Evolutionary conservation across 2,797 vertebrate species (phyloP).

Genomic region (Darevskia nairensis): DNA sequence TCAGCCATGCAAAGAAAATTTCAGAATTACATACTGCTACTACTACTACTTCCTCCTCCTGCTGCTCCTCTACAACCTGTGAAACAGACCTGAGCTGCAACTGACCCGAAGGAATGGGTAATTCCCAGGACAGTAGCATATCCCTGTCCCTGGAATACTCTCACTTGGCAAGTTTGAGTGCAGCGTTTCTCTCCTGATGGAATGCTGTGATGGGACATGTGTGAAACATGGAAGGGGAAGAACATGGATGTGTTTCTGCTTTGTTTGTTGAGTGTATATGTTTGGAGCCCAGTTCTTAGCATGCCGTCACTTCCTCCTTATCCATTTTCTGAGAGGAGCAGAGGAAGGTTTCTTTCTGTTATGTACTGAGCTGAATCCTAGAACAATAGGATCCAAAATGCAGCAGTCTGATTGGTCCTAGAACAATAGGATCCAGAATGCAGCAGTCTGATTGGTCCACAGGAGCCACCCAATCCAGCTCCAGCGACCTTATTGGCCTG

Average conservation of each 20-base stretch:
- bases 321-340: background rate
- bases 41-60: background rate
- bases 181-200: background rate
- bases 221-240: too few relatives aligned
- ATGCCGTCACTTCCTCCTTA: background rate
- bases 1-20: background rate
- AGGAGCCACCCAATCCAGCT: too few relatives aligned
- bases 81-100: background rate
- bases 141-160: background rate
- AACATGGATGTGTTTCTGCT: background rate
- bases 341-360: background rate
- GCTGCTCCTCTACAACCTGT: background rate
- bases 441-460: too few relatives aligned
- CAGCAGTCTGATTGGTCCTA: too few relatives aligned
- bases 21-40: too few relatives aligned
- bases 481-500: too few relatives aligned
- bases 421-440: too few relatives aligned
- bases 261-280: background rate
- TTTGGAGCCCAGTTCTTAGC: background rate
- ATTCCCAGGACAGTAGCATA: background rate
- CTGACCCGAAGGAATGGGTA: background rate
- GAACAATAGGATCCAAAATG: too few relatives aligned
- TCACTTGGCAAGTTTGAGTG: background rate
- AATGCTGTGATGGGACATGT: background rate
- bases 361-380: too few relatives aligned